Base-by-base conservation (phyloP, 2,888 invertebrate species). In the Andrena bicolor region DNA sequence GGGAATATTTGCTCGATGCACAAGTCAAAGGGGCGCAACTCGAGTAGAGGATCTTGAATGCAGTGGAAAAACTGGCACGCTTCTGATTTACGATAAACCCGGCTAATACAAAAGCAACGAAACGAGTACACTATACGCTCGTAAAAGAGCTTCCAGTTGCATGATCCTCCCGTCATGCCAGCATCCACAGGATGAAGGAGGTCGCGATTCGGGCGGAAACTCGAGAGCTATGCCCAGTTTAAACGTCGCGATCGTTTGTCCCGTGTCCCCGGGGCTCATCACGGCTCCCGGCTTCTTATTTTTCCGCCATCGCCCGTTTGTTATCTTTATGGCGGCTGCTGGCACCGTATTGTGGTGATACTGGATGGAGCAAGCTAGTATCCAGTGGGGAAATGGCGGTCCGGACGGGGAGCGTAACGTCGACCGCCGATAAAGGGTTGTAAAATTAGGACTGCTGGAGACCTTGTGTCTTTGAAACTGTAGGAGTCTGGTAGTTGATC, bases 221-320 rank as follows among this genome's bases (percentile, higher is more conserved):
- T 49, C 70, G 65, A 56, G 75, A 58, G 56, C 56, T 66, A 32
- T 69, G 68, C 63, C 71, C 80, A 56, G 80, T 80, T 82, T 78
- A 84, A 86, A 80, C 69, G 75, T 80, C 75, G 69, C 65, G 63
- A 82, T 80, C 76, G 74, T 78, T 79, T 56, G 75, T 41, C 56
- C 66, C 26, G 53, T 49, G 56, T 63, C 60, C 77, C n/a, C 20
- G 65, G 63, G 49, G 41, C 78, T 66, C 60, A 69, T 80, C 63
- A 56, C 71, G 75, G 61, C 30, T 30, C 20, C 10, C 8, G 69
- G 72, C 76, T 88, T 90, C 87, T 91, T 87, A 87, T 89, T 85
- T 83, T 83, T 79, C 76, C 60, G 64, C 78, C 78, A 76, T 58
- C 78, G 68, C 73, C 71, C 81, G 85, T 89, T 88, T 86, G 76